Percentiles rank a stretch among this genome's conserved stretches.
These are phyloP conservation scores for Setophaga coronata DNA, from an alignment of 2,113 vertebrate species.

Conservation along the genomic window DNA sequence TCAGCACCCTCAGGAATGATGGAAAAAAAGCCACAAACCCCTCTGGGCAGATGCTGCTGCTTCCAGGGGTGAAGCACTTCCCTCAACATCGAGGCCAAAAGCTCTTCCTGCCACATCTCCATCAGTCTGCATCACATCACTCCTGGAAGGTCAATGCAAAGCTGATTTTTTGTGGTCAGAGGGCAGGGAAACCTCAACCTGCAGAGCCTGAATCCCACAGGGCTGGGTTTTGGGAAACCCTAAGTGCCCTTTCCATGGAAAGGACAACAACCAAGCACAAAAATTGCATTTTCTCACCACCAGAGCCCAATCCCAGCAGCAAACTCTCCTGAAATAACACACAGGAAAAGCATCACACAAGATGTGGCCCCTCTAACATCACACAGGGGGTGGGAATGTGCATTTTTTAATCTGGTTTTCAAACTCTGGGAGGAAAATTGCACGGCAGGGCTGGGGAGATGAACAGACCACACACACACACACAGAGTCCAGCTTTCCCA, in stretches of 20 bases:
- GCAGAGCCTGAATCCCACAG: not conserved
- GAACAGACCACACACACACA: not conserved
- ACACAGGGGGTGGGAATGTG: fast-evolving
- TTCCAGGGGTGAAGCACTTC: not conserved
- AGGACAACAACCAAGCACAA: not conserved
- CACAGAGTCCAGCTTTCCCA: not conserved
- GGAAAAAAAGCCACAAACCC: not conserved
- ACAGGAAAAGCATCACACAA: not conserved
- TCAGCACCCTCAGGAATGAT: not conserved
- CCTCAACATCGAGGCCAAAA: not conserved
- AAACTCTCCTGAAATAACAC: not conserved
- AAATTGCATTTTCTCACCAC: not conserved
- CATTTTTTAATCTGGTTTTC: not conserved
- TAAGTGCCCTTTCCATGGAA: fast-evolving
- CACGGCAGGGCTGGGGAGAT: not conserved
- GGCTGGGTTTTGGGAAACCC: not conserved
- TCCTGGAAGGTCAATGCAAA: fast-evolving
- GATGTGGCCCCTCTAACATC: not conserved
- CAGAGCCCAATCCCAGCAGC: not conserved
- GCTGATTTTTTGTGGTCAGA: not conserved
- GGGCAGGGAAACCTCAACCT: not conserved
- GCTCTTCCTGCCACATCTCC: not conserved
- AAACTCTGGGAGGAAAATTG: not conserved
- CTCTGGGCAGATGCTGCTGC: not conserved
- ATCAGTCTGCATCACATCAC: not conserved